These are phyloP conservation scores for Phenganax stokvisi DNA, from an alignment of 92 coral and sea anemone genomes.

Conservation along the genomic window DNA sequence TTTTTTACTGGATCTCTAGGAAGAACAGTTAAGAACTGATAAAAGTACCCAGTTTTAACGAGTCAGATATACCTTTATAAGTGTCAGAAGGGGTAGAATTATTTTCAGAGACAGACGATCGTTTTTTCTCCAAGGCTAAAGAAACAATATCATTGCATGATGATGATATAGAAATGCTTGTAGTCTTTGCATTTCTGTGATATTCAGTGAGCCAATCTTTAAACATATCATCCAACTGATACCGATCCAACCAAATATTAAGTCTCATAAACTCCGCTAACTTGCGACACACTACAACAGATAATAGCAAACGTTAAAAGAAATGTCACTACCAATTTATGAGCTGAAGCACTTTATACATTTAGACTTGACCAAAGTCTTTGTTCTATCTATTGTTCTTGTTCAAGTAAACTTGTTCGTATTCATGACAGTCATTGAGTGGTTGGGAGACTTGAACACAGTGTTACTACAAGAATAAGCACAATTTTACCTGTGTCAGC, in stretches of 20 bases:
- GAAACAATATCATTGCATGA: neutral
- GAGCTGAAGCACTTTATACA: too few species aligned
- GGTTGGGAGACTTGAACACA: too few species aligned
- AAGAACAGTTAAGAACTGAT: too few species aligned
- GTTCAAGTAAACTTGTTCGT: too few species aligned
- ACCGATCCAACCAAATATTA: slow-evolving; percentile 1
- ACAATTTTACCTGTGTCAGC: neutral
- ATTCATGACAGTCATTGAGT: too few species aligned
- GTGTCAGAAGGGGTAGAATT: neutral
- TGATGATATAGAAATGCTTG: neutral
- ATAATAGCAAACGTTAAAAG: too few species aligned
- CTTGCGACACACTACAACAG: slow-evolving; percentile 1
- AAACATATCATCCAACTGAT: slow-evolving; percentile 31
- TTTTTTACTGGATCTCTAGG: too few species aligned
- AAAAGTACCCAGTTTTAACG: neutral
- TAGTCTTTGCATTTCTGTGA: neutral
- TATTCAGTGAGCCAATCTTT: slow-evolving; percentile 26
- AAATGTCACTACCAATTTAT: too few species aligned
- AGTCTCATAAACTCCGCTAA: neutral
- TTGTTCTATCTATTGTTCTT: too few species aligned
- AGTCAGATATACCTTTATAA: neutral
- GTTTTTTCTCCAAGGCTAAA: slow-evolving; percentile 18
- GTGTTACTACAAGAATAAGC: too few species aligned
- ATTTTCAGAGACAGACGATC: neutral
- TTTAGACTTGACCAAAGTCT: too few species aligned